Evolutionary conservation across 1,140 invertebrate species (phyloP), one percentile per base, ranked within the genome.

Genomic region (Ruditapes philippinarum): DNA sequence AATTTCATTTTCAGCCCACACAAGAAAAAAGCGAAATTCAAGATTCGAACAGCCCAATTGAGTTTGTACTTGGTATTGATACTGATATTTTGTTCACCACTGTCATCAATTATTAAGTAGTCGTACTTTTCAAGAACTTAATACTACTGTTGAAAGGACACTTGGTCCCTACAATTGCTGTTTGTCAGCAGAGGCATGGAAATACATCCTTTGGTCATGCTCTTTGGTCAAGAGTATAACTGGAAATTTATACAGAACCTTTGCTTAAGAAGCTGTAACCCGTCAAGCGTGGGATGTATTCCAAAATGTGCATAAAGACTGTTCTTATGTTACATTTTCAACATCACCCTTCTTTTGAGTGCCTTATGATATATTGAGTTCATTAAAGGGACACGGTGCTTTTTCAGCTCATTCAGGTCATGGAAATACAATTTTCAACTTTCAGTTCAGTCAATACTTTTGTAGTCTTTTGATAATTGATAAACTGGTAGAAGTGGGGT

Each of bases 201-300:
- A 87, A 40, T 19, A 87, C 31, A 17, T 90, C 90, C 82, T 92
- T 90, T n/a, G 92, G 91, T 17, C 90, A 91, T 1, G 92, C 89
- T 22, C 88, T 90, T n/a, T n/a, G n/a, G n/a, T n/a, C n/a, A n/a
- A n/a, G n/a, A n/a, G n/a, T 22, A 93, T 49, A 70, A 68, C 89
- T 22, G 91, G 91, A 33, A 78, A 5, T 31, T 84, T 25, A 65
- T 80, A 90, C 11, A 80, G 85, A 22, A 33, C 22, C 45, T 85
- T 88, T 49, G 82, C 74, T 22, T 68, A 62, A 31, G 82, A 86
- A 33, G 88, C 91, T 81, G 87, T 91, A 36, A 89, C 51, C 12
- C 82, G 28, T 22, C 86, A 87, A 54, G 86, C 73, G 1, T 62
- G 7, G 38, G 89, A 88, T 0, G 31, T 38, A 22, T 87, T 78